Conservation (phyloP, 2,888 invertebrate species). For the Scaptomyza cyrtandrae region DNA sequence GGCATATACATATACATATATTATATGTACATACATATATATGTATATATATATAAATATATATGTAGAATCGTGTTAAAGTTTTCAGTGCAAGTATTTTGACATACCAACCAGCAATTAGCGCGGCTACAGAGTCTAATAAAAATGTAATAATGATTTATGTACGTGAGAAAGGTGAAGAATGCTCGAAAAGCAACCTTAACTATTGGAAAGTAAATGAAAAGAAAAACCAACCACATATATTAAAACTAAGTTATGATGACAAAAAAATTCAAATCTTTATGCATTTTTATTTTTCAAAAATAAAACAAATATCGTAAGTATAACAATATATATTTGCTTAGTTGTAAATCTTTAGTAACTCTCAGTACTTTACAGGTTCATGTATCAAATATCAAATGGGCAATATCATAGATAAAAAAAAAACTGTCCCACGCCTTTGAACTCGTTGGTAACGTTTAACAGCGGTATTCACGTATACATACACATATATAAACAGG, state of each 20-base stretch:
- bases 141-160: conserved; percentile 50
- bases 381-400: conserved; percentile 63
- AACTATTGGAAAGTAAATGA: conserved; percentile 65
- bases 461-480: conserved; percentile 42
- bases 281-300: conserved; percentile 57
- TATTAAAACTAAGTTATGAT: conserved; percentile 75
- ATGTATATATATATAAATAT: conserved; percentile 17
- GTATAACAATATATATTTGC: conserved; percentile 26
- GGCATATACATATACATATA: conserved; percentile 33
- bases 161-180: conserved; percentile 32
- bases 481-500: conserved; percentile 4
- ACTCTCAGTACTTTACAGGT: conserved; percentile 49
- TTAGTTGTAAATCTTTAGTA: conserved; percentile 34
- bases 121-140: conserved; percentile 70
- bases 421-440: conserved; percentile 15
- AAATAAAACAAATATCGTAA: conserved; percentile 21
- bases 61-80: conserved; percentile 53
- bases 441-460: conserved; percentile 68
- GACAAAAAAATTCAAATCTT: conserved; percentile 35
- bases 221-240: conserved; percentile 10
- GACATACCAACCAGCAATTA: conserved; percentile 52
- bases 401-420: conserved; percentile 37
- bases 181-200: conserved; percentile 59
- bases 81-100: conserved; percentile 59
- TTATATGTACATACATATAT: conserved; percentile 28